phyloP scores from a whole-genome alignment of 2,888 invertebrate genomes.

The Pyrrhosoma nymphula region DNA sequence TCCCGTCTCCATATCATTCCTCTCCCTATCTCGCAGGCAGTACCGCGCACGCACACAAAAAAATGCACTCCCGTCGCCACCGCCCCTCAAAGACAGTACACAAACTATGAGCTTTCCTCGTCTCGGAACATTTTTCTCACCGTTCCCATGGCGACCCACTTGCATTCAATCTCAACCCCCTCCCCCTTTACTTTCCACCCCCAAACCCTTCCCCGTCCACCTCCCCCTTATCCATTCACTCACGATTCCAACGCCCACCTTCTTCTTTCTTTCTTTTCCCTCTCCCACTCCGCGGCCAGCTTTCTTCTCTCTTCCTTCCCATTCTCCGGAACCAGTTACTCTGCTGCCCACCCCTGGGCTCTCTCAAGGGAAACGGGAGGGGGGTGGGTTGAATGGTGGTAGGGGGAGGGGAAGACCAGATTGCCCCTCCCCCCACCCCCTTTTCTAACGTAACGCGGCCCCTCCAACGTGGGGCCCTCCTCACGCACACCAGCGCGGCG shows the following conservation, averaged over 20 bases:
- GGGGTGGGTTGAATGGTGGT: neutral
- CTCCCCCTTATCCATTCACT: constrained; percentile 15
- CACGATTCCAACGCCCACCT: neutral
- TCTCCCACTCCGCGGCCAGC: constrained; percentile 24
- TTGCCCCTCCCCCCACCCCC: neutral
- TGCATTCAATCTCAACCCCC: neutral
- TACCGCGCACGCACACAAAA: neutral
- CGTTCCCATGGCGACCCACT: constrained; percentile 10
- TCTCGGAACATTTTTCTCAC: neutral
- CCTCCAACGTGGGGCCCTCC: neutral
- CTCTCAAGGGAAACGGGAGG: constrained; percentile 21
- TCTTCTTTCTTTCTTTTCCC: neutral
- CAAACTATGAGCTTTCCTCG: neutral
- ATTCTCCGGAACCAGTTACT: constrained; percentile 29
- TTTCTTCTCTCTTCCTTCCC: constrained; percentile 56
- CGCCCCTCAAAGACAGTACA: neutral
- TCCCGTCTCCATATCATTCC: neutral
- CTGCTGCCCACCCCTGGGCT: constrained; percentile 18
- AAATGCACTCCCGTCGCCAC: neutral
- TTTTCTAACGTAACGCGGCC: neutral
- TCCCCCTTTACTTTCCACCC: neutral
- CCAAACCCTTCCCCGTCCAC: neutral
- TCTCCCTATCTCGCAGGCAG: neutral
- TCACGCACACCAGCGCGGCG: neutral
- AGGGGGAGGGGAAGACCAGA: neutral